A percentile compares a stretch with the other conserved stretches of the same genome.
Evolutionary conservation across 2,888 invertebrate species (phyloP).

Genomic region (Brachypterus glaber): DNA sequence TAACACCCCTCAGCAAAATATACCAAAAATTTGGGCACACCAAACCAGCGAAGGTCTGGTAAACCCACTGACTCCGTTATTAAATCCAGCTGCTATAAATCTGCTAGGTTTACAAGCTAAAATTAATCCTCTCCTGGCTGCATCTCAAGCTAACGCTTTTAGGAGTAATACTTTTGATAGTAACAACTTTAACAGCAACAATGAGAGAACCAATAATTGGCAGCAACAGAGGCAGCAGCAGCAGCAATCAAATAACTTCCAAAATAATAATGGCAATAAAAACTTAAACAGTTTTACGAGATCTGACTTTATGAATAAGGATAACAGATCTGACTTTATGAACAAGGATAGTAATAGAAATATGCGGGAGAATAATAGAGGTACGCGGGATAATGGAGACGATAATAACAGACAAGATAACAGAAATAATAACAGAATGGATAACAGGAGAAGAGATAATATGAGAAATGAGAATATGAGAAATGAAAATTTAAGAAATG

Average conservation of each 20-base stretch:
- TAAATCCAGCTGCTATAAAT: constrained; percentile 20
- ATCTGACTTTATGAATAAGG: no score
- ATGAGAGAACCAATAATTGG: no score
- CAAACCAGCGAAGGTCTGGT: constrained; percentile 11
- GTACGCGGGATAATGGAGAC: no score
- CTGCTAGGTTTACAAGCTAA: constrained; percentile 47
- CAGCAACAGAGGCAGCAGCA: constrained; percentile 4
- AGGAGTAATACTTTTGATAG: constrained; percentile 7
- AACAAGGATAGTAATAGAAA: no score
- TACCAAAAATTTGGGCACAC: constrained; percentile 24
- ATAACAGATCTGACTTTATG: no score
- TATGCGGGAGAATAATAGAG: no score
- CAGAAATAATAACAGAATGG: no score
- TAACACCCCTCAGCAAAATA: constrained; percentile 17
- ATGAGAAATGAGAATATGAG: no score
- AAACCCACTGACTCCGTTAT: constrained; percentile 19
- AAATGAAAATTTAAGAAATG: no score
- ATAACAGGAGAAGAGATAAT: constrained; percentile 1
- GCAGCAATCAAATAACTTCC: constrained; percentile 19
- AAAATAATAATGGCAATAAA: no score
- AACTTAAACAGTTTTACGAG: no score
- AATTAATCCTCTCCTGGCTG: constrained; percentile 44
- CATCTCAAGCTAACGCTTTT: constrained; percentile 27
- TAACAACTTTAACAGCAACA: constrained; percentile 9
- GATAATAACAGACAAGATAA: no score